Evolutionary conservation across 2,888 invertebrate genomes (phyloP), one percentile per base, ranked within the genome.

Genomic region (Pyrrhosoma nymphula): DNA sequence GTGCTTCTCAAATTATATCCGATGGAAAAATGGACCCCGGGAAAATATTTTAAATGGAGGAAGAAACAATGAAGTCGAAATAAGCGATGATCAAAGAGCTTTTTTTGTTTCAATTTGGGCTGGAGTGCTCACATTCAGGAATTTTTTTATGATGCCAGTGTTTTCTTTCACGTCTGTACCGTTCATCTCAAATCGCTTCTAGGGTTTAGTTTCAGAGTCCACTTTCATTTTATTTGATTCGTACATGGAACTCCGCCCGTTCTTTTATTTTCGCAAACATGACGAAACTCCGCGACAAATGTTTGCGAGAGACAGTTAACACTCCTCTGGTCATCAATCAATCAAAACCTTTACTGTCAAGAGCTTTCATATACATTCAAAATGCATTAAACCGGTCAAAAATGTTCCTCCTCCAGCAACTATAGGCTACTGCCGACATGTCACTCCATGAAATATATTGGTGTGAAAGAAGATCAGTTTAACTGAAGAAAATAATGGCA

Each of bases 291-390:
- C 23, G 63, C 35, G 63, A 91, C 60, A 91, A 63, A 91, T 63
- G 91, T 91, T 91, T 47, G 47, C 8, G 91, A 30, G 91, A 91
- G 91, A 63, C 91, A 63, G 39, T 39, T 47, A 47, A 47, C 91
- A 91, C 63, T 35, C 35, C 60, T 39, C n/a, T 63, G 60, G n/a
- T 63, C 63, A 63, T 91, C 91, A 63, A 91, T 91, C 60, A 63
- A 91, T 35, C 91, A 35, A 60, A 39, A 39, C 63, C 35, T 56
- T 26, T 47, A 63, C 35, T 63, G 60, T 63, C 23, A 35, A 20
- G 39, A 35, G 63, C n/a, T 39, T 91, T 63, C 63, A 91, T 39
- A 91, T 91, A 63, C 2, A 47, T 47, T 47, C 47, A 2, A 47
- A 47, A 47, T 47, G 8, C 47, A 47, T 47, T 2, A 47, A 47